Conservation (phyloP, 2,888 invertebrate species). For the Brachylomia viminalis region DNA sequence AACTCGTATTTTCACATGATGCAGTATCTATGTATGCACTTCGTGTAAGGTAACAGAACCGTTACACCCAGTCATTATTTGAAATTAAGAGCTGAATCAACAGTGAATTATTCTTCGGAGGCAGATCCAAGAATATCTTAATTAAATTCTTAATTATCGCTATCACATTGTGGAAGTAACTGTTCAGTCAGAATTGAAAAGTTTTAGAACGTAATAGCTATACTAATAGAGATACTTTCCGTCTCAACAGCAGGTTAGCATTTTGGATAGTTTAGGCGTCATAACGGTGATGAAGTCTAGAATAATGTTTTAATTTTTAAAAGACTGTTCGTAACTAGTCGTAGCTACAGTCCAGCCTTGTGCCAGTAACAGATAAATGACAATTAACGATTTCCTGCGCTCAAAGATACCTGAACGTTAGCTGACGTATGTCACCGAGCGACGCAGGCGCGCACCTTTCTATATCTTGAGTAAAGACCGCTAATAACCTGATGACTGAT, state of each 20-base stretch:
- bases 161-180: slow-evolving; percentile 13
- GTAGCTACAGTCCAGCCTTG: slow-evolving; percentile 62
- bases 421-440: slow-evolving; percentile 52
- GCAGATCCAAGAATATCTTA: not conserved
- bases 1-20: slow-evolving; percentile 39
- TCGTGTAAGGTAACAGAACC: slow-evolving; percentile 26
- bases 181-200: not conserved
- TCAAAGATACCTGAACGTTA: slow-evolving; percentile 58
- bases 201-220: slow-evolving; percentile 1
- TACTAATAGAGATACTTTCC: not conserved
- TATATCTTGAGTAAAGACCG: slow-evolving; percentile 43
- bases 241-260: not conserved
- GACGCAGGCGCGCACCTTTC: slow-evolving; percentile 57
- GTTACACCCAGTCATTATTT: slow-evolving; percentile 29
- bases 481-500: slow-evolving; percentile 39
- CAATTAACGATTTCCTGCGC: slow-evolving; percentile 69
- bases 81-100: slow-evolving; percentile 37
- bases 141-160: slow-evolving; percentile 4
- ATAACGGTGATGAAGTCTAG: not conserved
- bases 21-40: slow-evolving; percentile 21
- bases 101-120: not conserved
- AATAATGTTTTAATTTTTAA: slow-evolving; percentile 8
- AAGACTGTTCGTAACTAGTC: slow-evolving; percentile 14
- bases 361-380: slow-evolving; percentile 63
- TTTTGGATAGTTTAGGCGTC: not conserved